Conservation (phyloP, 1,140 invertebrate genomes). For the Penaeus indicus region DNA sequence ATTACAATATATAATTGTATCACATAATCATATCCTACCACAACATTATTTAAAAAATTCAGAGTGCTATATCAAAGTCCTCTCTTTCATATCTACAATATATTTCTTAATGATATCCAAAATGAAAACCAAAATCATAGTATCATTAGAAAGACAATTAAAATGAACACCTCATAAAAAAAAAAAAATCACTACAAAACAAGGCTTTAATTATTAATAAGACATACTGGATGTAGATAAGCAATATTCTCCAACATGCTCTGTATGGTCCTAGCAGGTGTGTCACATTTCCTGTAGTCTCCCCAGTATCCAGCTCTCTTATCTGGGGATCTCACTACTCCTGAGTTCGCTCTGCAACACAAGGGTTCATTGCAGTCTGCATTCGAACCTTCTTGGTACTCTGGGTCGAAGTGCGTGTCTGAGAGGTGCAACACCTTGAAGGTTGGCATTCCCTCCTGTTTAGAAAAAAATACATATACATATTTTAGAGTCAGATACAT, state of each 20-base stretch:
- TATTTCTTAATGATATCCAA: not conserved
- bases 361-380: conserved; percentile 91
- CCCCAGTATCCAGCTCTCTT: conserved; percentile 94
- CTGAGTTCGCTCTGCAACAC: conserved; percentile 78
- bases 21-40: not conserved
- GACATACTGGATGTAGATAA: conserved; percentile 73
- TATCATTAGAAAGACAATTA: no score
- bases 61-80: not conserved
- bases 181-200: not conserved
- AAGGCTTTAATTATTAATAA: not conserved
- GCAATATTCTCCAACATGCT: conserved; percentile 91
- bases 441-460: conserved; percentile 69
- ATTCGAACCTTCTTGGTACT: conserved; percentile 90
- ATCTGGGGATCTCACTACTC: conserved; percentile 70
- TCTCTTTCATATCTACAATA: no score
- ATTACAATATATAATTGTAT: not conserved
- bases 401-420: conserved; percentile 93
- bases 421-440: conserved; percentile 94
- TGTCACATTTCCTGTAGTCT: conserved; percentile 92
- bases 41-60: not conserved
- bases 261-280: conserved; percentile 90
- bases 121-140: not conserved
- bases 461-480: not conserved
- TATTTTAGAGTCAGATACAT: not conserved
- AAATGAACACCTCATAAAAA: not conserved